Base-by-base conservation (phyloP, 2,113 vertebrate species). In the Spilogale gracilis region DNA sequence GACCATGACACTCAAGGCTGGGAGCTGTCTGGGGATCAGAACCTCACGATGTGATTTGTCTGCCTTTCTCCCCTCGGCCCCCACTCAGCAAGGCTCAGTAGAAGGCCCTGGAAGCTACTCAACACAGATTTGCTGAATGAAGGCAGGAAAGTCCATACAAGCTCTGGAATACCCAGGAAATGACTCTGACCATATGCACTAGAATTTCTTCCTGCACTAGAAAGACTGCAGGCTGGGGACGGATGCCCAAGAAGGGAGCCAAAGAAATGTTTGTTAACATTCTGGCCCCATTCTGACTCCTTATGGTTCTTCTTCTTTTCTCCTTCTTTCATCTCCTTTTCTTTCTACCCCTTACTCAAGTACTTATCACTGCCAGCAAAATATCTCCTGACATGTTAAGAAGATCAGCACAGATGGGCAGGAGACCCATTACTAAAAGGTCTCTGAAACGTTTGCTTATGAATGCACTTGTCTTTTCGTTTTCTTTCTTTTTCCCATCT, bases 171-270 rank as follows among this genome's bases (percentile, higher is more conserved):
- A 50, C 67, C 18, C 5, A 4, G 56, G 43, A 79, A 43, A n/a
- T 2, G 16, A 73, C 76, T 63, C 48, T 56, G 67, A 60, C 23
- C 4, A 0, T 6, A 60, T 0, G 4, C 43, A 3, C 38, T 74
- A 27, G 69, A 63, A 60, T 63, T 85, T 16, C 58, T 85, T 54
- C 60, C 14, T 25, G 60, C 0, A 17, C 23, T 8, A 12, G 10
- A 45, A 48, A 60, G 69, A 18, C 12, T 32, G 17, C 23, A 79
- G 61, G 1, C 20, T 30, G 1, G 21, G 48, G 50, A 18, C 10
- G 30, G 73, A 43, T 3, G 23, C 18, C 91, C 25, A 17, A 2
- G 50, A 50, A 65, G 0, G 5, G n/a, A 50, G 23, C 9, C 50
- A 43, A 38, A 56, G n/a, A 56, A 48, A 18, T 1, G 4, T 17